Percentiles rank a stretch among this genome's conserved stretches.
These are phyloP conservation scores for Onychorhynchus coronatus DNA, from an alignment of 2,113 vertebrate species.

Conservation along the genomic window DNA sequence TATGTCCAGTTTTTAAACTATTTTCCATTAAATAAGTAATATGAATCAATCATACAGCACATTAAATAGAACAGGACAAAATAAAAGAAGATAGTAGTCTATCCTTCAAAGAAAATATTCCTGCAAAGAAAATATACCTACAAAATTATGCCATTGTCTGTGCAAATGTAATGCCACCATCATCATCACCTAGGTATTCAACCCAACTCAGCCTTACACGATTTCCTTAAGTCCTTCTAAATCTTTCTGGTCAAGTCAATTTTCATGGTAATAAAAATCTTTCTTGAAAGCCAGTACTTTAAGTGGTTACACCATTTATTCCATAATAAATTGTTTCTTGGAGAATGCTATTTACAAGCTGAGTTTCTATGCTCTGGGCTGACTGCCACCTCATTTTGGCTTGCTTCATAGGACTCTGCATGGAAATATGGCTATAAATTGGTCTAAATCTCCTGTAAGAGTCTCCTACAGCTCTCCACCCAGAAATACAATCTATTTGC, in stretches of 20 bases:
- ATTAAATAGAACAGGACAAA: constrained; percentile 5
- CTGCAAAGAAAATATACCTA: background rate
- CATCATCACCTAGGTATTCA: background rate
- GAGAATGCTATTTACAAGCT: constrained; percentile 19
- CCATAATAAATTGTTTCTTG: constrained; percentile 32
- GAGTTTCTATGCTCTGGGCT: constrained; percentile 14
- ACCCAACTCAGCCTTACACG: background rate
- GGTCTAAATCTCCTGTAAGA: background rate
- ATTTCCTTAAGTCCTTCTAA: background rate
- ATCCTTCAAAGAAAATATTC: background rate
- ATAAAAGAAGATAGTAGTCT: background rate
- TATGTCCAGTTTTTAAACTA: background rate
- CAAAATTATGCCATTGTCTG: background rate
- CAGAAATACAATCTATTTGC: constrained; percentile 12
- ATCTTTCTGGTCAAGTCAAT: background rate
- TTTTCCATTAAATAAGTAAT: constrained; percentile 24
- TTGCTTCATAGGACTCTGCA: background rate
- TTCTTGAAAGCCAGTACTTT: background rate
- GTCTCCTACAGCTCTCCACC: background rate
- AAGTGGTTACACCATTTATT: constrained; percentile 6
- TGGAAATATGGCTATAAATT: constrained; percentile 39
- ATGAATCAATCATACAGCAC: constrained; percentile 21
- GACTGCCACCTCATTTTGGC: constrained; percentile 24
- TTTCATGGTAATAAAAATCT: background rate
- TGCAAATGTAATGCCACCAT: background rate